These are phyloP conservation scores for Halesus radiatus DNA, from an alignment of 1,140 invertebrate species.

Conservation along the genomic window DNA sequence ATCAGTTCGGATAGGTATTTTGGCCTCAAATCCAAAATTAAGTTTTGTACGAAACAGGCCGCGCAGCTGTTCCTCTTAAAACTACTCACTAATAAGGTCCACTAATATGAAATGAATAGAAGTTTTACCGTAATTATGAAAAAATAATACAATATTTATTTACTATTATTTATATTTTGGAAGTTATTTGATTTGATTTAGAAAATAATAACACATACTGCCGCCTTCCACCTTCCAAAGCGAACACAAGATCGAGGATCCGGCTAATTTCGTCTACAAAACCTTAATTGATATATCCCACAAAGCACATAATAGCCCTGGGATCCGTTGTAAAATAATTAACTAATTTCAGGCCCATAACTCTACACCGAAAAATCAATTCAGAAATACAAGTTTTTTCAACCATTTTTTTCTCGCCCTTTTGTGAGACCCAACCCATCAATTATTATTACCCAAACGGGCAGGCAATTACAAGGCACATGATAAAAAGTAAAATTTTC, in stretches of 20 bases:
- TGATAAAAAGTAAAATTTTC: neutral
- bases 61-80: too few relatives aligned
- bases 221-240: too few relatives aligned
- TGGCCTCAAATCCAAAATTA: too few relatives aligned
- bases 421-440: neutral
- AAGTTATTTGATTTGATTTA: too few relatives aligned
- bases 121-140: too few relatives aligned
- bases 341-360: slow-evolving; percentile 21
- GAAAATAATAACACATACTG: too few relatives aligned
- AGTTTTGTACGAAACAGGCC: too few relatives aligned
- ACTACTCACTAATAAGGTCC: too few relatives aligned
- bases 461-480: neutral
- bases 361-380: slow-evolving; percentile 33
- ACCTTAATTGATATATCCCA: slow-evolving; percentile 20
- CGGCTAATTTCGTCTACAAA: slow-evolving; percentile 6
- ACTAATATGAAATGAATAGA: too few relatives aligned
- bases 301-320: slow-evolving; percentile 10
- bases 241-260: neutral
- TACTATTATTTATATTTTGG: too few relatives aligned
- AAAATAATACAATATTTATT: too few relatives aligned
- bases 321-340: slow-evolving; percentile 19
- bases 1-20: too few relatives aligned
- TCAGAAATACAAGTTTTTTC: slow-evolving; percentile 11
- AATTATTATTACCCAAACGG: neutral
- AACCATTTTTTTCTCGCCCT: slow-evolving; percentile 27